Conservation (phyloP, 2,888 invertebrate genomes). For the Baronia brevicornis region DNA sequence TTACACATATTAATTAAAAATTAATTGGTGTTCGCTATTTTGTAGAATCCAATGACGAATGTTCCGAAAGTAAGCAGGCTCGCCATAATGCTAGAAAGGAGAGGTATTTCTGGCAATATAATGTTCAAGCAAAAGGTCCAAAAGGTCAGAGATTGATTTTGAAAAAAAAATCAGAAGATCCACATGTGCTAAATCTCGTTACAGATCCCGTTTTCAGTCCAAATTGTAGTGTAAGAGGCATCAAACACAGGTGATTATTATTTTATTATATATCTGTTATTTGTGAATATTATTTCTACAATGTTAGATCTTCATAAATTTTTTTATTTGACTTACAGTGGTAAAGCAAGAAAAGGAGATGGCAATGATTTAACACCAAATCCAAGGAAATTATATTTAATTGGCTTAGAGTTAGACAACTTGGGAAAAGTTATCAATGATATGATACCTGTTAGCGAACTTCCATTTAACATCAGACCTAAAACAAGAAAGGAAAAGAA, state of each 20-base stretch:
- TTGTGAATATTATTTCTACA: slow-evolving; percentile 3
- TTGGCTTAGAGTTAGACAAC: slow-evolving; percentile 94
- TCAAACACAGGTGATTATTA: slow-evolving; percentile 84
- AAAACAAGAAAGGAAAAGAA: slow-evolving; percentile 98
- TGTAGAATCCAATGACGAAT: slow-evolving; percentile 80
- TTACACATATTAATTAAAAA: too few species aligned
- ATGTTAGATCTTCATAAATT: slow-evolving; percentile 2
- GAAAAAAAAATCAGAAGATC: slow-evolving; percentile 91
- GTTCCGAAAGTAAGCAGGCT: slow-evolving; percentile 63
- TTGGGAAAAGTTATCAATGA: slow-evolving; percentile 94
- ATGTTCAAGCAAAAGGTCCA: slow-evolving; percentile 98
- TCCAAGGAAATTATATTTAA: slow-evolving; percentile 90
- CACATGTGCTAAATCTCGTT: slow-evolving; percentile 91
- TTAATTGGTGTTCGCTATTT: slow-evolving; percentile 19
- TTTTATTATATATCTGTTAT: neutral
- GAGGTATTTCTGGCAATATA: slow-evolving; percentile 98
- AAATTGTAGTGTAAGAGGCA: slow-evolving; percentile 90
- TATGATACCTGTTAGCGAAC: slow-evolving; percentile 95
- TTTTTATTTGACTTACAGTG: slow-evolving; percentile 63
- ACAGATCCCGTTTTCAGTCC: slow-evolving; percentile 98
- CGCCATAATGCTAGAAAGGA: slow-evolving; percentile 80
- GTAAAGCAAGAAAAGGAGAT: slow-evolving; percentile 96
- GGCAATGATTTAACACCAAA: slow-evolving; percentile 98
- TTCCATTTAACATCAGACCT: slow-evolving; percentile 91
- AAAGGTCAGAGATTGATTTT: slow-evolving; percentile 93